These are phyloP conservation scores for Thaleichthys pacificus DNA, from an alignment of 2,797 vertebrate genomes.

Conservation along the genomic window DNA sequence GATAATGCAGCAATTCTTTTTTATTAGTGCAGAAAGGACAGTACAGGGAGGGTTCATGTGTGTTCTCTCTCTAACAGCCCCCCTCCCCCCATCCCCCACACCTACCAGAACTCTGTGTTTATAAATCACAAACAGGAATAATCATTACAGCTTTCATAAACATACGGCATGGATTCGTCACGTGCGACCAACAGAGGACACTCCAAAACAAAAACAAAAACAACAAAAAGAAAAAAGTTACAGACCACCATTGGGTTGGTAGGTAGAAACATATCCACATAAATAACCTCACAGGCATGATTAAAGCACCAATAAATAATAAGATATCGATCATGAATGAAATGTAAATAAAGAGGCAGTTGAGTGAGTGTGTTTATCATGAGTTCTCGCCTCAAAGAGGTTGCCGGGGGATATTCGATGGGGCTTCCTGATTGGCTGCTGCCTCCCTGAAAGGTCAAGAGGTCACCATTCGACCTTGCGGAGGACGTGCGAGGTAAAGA, in stretches of 20 bases:
- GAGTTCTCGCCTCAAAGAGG: constrained; percentile 28
- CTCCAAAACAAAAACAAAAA: constrained; percentile 50
- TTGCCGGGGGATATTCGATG: constrained; percentile 50
- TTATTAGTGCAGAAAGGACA: constrained; percentile 77
- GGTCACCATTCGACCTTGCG: constrained; percentile 50
- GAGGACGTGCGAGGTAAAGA: constrained; percentile 1
- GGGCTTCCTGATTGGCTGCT: constrained; percentile 71
- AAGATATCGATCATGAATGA: constrained; percentile 31
- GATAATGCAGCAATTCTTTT: constrained; percentile 68
- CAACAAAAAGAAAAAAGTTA: constrained; percentile 27
- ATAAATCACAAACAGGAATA: constrained; percentile 49
- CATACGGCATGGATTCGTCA: constrained; percentile 56
- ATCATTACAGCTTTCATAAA: constrained; percentile 34
- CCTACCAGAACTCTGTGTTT: constrained; percentile 55
- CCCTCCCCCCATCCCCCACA: constrained; percentile 47
- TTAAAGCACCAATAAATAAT: constrained; percentile 49
- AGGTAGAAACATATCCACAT: constrained; percentile 32
- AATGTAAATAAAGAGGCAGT: constrained; percentile 40
- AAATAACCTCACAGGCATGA: constrained; percentile 38
- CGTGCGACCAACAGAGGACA: constrained; percentile 55
- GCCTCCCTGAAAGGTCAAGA: constrained; percentile 72
- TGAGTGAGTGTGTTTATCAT: constrained; percentile 7
- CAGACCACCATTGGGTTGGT: constrained; percentile 26
- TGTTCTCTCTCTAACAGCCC: constrained; percentile 50
- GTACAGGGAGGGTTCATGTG: constrained; percentile 69